Evolutionary conservation across 37 sponge, comb jelly and placozoan species (phyloP), one percentile per base, ranked within the genome.

Genomic region (Haliclona indistincta): DNA sequence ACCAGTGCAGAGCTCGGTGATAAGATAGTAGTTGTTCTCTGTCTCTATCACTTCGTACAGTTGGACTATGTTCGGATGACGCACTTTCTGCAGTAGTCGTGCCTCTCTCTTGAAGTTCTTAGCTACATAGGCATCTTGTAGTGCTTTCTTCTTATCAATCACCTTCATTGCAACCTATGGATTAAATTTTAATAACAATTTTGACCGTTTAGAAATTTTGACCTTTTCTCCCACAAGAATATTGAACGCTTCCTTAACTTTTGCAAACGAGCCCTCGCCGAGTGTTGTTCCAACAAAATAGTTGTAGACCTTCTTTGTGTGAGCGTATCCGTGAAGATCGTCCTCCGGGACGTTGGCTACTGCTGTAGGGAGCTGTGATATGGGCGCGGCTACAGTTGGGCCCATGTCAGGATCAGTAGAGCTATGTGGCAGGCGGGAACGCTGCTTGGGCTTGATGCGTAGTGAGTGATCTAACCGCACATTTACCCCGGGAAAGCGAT

Each of bases 201-300:
- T n/a, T n/a, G n/a, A n/a, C n/a, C n/a, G n/a, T n/a, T n/a, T n/a
- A n/a, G n/a, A n/a, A n/a, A n/a, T n/a, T n/a, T n/a, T n/a, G 7
- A 97, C 97, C 86, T 87, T 87, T 71, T 95, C 92, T 58, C 92
- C 88, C 0, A 94, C 95, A 4, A 85, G 68, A 0, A 79, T 64
- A 70, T 98, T 93, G 43, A 95, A 78, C 3, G 86, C 96, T 75
- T 98, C 96, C 56, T 95, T 92, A 38, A 98, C 96, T 56, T 95
- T 95, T 19, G 99, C 99, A 64, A 98, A 98, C 26, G 91, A 89
- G 15, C 99, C 99, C 54, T 95, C 94, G 0, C 99, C 99, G 0
- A 98, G 75, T 15, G 70, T 70, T 32, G 67, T 86, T 36, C 99
- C 99, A 7, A 98, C 66, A 34, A 95, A 62, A 65, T 95, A 98